Base-by-base conservation (phyloP, 2,797 vertebrate genomes). In the Chelonia mydas region DNA sequence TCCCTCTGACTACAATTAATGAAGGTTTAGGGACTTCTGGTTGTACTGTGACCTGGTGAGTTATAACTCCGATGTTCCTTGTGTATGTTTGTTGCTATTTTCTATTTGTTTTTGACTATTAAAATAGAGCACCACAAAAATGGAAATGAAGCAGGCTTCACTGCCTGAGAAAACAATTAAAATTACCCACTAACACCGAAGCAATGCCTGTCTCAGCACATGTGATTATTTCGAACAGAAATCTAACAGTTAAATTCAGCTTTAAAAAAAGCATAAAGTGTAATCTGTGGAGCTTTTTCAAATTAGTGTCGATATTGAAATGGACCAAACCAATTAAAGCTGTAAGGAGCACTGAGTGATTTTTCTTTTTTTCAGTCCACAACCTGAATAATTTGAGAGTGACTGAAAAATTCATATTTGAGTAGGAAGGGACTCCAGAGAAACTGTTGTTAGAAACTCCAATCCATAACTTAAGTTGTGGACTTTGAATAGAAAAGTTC, bases 31-130 rank as follows among this genome's bases (percentile, higher is more conserved):
- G 45, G 25, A 49, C 45, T 31, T 77, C 45, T 17, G 9, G 74
- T 41, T 77, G 47, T 77, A 77, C 45, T 28, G 45, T 77, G 80
- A 49, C 76, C 84, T 41, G 41, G 82, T 81, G 37, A 97, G 91
- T 96, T 68, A 28, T 19, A 47, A 53, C 89, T 94, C 86, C 93
- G 84, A 88, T 94, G 87, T 93, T 92, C n/a, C 84, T 94, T 93
- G 81, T 94, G 84, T 87, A 96, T 2, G 87, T 61, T 86, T 93
- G 86, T 88, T 79, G 41, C 41, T 76, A 45, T 77, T 37, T 53
- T 41, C 51, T 81, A 23, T 78, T 91, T 94, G 96, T 61, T 97
- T 87, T 96, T 61, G 45, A 92, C 85, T 91, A 65, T 85, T 86
- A 88, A 89, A 95, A 27, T 92, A 81, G 79, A 83, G 68, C 6